phyloP scores from a whole-genome alignment of 2,113 vertebrate species.

The Seriola quinqueradiata region DNA sequence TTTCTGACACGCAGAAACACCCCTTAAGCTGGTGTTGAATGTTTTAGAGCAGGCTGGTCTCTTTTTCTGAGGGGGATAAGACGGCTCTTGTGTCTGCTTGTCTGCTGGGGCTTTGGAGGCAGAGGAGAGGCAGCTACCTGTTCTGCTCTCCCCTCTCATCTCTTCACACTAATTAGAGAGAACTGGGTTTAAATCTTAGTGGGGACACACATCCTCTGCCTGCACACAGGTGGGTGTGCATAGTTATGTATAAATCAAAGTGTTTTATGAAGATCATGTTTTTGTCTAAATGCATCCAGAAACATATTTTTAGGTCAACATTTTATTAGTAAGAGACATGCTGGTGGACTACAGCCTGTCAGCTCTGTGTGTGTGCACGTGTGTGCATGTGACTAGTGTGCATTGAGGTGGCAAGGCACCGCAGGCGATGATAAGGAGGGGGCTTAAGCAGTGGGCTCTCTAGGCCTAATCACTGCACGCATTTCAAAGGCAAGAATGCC shows the following conservation, averaged over 20 bases:
- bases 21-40: slow-evolving; percentile 77
- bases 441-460: slow-evolving; percentile 73
- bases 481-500: slow-evolving; percentile 82
- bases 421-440: slow-evolving; percentile 76
- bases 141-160: slow-evolving; percentile 72
- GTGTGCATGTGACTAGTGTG: slow-evolving; percentile 29
- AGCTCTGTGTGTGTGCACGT: slow-evolving; percentile 14
- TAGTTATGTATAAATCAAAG: slow-evolving; percentile 52
- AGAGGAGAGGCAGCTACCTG: slow-evolving; percentile 65
- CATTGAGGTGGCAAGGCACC: slow-evolving; percentile 56
- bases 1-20: slow-evolving; percentile 74
- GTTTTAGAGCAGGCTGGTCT: slow-evolving; percentile 70
- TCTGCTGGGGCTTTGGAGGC: slow-evolving; percentile 70
- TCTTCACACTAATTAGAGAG: slow-evolving; percentile 77
- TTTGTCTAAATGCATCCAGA: slow-evolving; percentile 41
- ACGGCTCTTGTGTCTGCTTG: slow-evolving; percentile 68
- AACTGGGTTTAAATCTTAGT: slow-evolving; percentile 60
- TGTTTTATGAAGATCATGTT: slow-evolving; percentile 31
- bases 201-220: slow-evolving; percentile 52
- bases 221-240: slow-evolving; percentile 34
- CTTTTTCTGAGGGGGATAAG: slow-evolving; percentile 63
- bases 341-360: slow-evolving; percentile 11
- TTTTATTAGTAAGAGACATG: slow-evolving; percentile 33
- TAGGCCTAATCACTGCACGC: slow-evolving; percentile 76
- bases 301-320: slow-evolving; percentile 47